Evolutionary conservation across 1,140 invertebrate genomes (phyloP).

Genomic region (Sminthurinus signatus): DNA sequence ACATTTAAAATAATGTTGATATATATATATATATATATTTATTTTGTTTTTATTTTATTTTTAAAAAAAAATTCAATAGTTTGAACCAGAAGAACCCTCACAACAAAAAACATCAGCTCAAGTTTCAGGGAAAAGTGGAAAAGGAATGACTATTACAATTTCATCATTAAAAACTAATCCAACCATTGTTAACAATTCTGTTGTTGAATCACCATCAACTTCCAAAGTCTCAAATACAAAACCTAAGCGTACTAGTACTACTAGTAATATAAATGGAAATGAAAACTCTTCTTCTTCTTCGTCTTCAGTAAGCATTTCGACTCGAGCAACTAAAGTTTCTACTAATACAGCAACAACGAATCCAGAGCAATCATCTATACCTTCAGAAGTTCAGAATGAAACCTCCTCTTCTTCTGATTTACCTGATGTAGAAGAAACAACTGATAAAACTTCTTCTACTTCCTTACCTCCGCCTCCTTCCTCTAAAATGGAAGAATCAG

Average conservation of each 20-base stretch:
- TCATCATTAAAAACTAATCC: slow-evolving; percentile 39
- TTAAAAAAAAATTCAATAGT: slow-evolving; percentile 12
- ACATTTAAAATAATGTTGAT: too few relatives aligned
- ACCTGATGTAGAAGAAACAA: too few relatives aligned
- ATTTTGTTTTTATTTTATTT: slow-evolving; percentile 4
- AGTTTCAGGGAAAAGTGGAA: neutral
- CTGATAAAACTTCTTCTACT: neutral
- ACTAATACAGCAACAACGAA: too few relatives aligned
- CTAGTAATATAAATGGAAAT: too few relatives aligned
- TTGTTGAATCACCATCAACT: slow-evolving; percentile 11
- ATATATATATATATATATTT: neutral
- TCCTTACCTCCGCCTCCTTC: neutral
- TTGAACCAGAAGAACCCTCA: slow-evolving; percentile 20
- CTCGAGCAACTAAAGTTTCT: slow-evolving; percentile 3
- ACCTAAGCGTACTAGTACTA: neutral
- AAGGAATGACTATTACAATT: slow-evolving; percentile 32
- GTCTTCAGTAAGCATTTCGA: slow-evolving; percentile 5
- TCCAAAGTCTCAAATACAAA: slow-evolving; percentile 6
- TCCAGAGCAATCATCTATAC: slow-evolving; percentile 41
- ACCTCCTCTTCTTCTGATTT: neutral
- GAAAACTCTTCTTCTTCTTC: slow-evolving; percentile 9
- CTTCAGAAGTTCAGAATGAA: slow-evolving; percentile 38
- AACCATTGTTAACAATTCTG: slow-evolving; percentile 31
- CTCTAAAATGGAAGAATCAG: neutral
- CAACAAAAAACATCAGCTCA: slow-evolving; percentile 11